phyloP scores from a whole-genome alignment of 2,888 invertebrate species.

The Nomada fabriciana region DNA sequence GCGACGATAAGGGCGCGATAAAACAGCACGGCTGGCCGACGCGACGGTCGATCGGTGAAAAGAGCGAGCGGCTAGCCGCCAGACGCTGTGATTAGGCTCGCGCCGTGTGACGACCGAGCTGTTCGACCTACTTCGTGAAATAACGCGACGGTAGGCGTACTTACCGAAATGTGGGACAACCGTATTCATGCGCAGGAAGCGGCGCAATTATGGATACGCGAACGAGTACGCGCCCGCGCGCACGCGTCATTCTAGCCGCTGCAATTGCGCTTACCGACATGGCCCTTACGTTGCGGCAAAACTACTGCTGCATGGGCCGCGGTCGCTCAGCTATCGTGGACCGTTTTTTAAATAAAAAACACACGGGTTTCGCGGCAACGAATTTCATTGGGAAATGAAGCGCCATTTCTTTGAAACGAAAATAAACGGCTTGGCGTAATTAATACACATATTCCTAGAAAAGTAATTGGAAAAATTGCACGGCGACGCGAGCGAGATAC shows the following conservation, averaged over 20 bases:
- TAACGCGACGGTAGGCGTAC: slow-evolving; percentile 53
- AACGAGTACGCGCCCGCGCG: slow-evolving; percentile 14
- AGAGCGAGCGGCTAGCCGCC: slow-evolving; percentile 8
- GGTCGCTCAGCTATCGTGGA: too few relatives aligned
- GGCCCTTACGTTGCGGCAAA: slow-evolving; percentile 18
- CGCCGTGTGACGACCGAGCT: slow-evolving; percentile 41
- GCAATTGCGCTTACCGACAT: slow-evolving; percentile 23
- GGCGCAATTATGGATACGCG: slow-evolving; percentile 48
- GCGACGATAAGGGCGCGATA: slow-evolving; percentile 33
- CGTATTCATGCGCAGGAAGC: slow-evolving; percentile 63
- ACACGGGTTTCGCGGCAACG: too few relatives aligned
- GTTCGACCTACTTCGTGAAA: slow-evolving; percentile 60
- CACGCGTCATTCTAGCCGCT: slow-evolving; percentile 32
- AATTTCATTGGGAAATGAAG: too few relatives aligned
- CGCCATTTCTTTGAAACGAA: too few relatives aligned
- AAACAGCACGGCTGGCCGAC: slow-evolving; percentile 15
- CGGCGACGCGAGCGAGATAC: too few relatives aligned
- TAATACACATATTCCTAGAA: too few relatives aligned
- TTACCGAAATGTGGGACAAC: slow-evolving; percentile 68
- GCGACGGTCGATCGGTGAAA: slow-evolving; percentile 13
- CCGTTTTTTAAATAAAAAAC: too few relatives aligned
- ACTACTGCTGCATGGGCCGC: background rate
- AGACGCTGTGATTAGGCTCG: slow-evolving; percentile 51
- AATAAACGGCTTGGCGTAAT: too few relatives aligned
- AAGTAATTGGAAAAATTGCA: too few relatives aligned